Conservation (phyloP, 2,888 invertebrate species). For the Exephanes ischioxanthus region DNA sequence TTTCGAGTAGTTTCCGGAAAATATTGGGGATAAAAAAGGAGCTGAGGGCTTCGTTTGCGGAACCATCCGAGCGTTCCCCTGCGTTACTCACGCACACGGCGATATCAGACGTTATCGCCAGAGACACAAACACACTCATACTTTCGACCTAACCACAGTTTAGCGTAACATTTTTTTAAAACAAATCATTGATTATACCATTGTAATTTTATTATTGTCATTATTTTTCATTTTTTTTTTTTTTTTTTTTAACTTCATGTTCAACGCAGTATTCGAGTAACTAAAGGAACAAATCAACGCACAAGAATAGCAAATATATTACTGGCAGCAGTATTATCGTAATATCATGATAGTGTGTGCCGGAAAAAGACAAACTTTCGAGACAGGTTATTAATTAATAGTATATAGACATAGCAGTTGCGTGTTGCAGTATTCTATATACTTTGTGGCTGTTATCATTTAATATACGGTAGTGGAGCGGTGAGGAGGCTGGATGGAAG, state of each 20-base stretch:
- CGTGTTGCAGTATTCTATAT: constrained; percentile 35
- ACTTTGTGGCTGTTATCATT: constrained; percentile 34
- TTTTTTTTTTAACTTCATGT: constrained; percentile 26
- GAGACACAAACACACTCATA: constrained; percentile 34
- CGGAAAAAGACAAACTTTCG: constrained; percentile 53
- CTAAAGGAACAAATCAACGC: constrained; percentile 46
- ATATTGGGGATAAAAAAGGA: neutral
- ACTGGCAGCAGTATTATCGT: constrained; percentile 14
- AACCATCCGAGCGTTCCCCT: constrained; percentile 8
- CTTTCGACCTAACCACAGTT: constrained; percentile 60
- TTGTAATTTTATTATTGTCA: constrained; percentile 35
- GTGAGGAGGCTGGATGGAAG: constrained; percentile 10
- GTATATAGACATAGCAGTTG: constrained; percentile 35
- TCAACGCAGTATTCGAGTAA: constrained; percentile 54
- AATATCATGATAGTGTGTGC: constrained; percentile 42
- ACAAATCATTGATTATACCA: constrained; percentile 57
- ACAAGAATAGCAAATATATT: constrained; percentile 39
- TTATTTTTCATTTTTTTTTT: constrained; percentile 29
- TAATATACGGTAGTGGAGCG: constrained; percentile 25
- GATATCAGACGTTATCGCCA: neutral
- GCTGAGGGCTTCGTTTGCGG: constrained; percentile 35
- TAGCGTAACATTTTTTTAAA: constrained; percentile 47
- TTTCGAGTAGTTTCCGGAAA: neutral
- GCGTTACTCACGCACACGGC: neutral
- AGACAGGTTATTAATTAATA: constrained; percentile 36